Evolutionary conservation across 2,888 invertebrate genomes (phyloP).

Genomic region (Leucophenga montana): DNA sequence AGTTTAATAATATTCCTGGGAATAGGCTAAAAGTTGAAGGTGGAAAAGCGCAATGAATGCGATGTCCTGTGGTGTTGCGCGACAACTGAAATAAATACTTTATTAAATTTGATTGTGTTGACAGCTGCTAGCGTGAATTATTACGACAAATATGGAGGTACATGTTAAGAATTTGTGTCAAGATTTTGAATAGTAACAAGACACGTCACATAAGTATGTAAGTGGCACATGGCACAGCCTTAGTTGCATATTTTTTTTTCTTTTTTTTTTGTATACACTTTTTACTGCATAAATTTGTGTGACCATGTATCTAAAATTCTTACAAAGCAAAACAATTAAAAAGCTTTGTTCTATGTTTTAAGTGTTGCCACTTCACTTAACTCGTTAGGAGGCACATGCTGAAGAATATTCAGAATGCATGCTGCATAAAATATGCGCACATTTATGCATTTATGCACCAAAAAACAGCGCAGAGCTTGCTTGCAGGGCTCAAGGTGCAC

Average conservation of each 20-base stretch:
- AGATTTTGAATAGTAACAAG: neutral
- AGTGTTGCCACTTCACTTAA: constrained; percentile 17
- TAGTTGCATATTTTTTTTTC: neutral
- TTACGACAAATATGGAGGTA: no score
- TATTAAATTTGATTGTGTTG: no score
- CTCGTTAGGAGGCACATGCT: neutral
- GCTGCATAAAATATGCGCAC: no score
- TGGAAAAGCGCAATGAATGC: constrained; percentile 33
- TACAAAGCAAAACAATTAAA: neutral
- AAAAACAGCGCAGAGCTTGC: constrained; percentile 48
- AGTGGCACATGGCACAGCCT: constrained; percentile 14
- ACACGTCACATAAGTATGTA: neutral
- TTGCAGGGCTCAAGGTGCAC: constrained; percentile 30
- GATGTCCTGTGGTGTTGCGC: constrained; percentile 49
- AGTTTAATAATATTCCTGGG: constrained; percentile 24
- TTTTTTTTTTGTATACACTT: neutral
- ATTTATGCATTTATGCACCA: constrained; percentile 34
- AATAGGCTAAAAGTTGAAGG: constrained; percentile 18
- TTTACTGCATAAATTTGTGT: neutral
- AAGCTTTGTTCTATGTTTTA: constrained; percentile 14
- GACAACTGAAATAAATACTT: no score
- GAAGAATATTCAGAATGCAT: neutral
- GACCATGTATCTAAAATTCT: neutral
- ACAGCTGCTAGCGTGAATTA: no score
- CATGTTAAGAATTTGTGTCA: neutral